Evolutionary conservation across 2,797 vertebrate species (phyloP), one percentile per base, ranked within the genome.

Genomic region (Pyrocephalus nanus): DNA sequence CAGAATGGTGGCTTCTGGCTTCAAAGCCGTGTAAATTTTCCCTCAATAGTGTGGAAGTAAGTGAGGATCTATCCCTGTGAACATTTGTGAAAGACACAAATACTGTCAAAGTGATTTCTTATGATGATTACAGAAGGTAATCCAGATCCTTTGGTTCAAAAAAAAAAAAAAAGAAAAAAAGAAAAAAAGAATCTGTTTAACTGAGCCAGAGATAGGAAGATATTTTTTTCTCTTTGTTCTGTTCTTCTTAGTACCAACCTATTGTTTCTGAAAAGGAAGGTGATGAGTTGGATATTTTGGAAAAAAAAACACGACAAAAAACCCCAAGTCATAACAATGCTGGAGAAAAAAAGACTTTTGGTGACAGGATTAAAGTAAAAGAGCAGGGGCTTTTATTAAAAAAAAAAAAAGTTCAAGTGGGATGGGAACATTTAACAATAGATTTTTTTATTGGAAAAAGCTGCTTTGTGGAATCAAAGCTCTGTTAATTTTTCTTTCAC

Each of bases 191-290:
- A 40, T 80, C 55, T 76, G 3, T n/a, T 88, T 64, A 67, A 80
- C 15, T 47, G 32, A 83, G 29, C 11, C 57, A 88, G 17, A 64
- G 42, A 53, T 21, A 50, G 25, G 23, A 60, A 45, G 45, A 54
- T 12, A 3, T 32, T 80, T 86, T 62, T 66, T 74, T 15, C 15
- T 51, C 32, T 69, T 69, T 81, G 11, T 51, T 93, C 47, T 72
- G 3, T 47, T 76, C 36, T 70, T 51, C 42, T 61, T 61, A 47
- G 17, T 71, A 64, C 40, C 58, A 92, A 15, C 7, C 15, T 78
- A 47, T 86, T 90, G 18, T 71, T 87, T 86, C 61, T 82, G 57
- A 89, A 87, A 82, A 60, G 16, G 81, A 85, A 89, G 40, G 47
- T 36, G 36, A 62, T 57, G 43, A 65, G 3, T 61, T 58, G 43